A percentile compares a stretch with the other conserved stretches of the same genome.
Conservation (phyloP, 1,140 invertebrate genomes). For the Mesaphorura yosii region DNA sequence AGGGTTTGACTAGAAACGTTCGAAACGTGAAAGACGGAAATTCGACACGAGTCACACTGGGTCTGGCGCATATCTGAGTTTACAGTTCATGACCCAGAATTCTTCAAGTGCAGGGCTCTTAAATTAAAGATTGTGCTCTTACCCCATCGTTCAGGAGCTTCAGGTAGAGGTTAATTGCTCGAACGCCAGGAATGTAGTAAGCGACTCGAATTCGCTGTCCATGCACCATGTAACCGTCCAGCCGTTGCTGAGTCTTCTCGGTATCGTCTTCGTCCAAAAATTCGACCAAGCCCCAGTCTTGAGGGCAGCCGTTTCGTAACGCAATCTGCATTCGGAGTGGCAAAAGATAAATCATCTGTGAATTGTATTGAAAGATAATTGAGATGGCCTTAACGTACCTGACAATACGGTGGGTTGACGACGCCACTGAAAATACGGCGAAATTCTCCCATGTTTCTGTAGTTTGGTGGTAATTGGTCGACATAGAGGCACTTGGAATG, state of each 20-base stretch:
- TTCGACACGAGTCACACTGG: too few species aligned
- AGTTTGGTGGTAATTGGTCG: conserved; percentile 44
- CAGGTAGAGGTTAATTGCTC: conserved; percentile 46
- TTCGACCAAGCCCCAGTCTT: conserved; percentile 49
- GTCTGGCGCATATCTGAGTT: too few species aligned
- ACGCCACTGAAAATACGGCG: conserved; percentile 43
- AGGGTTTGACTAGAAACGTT: too few species aligned
- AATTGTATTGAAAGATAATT: neutral
- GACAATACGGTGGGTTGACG: conserved; percentile 47
- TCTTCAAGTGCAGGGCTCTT: too few species aligned
- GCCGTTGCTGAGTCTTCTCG: conserved; percentile 39
- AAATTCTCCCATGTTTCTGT: conserved; percentile 44
- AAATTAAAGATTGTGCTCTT: conserved; percentile 28
- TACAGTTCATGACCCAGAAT: too few species aligned
- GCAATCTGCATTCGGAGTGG: conserved; percentile 42
- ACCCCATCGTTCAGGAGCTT: conserved; percentile 41
- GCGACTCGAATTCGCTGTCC: conserved; percentile 41
- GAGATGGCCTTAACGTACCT: conserved; percentile 37
- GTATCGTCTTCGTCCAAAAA: conserved; percentile 43
- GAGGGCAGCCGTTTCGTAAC: conserved; percentile 43
- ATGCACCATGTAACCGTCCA: conserved; percentile 39
- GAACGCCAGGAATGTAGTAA: conserved; percentile 48
- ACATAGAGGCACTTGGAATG: conserved; percentile 46
- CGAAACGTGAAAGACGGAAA: too few species aligned
- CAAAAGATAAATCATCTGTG: neutral